phyloP scores from a whole-genome alignment of 2,113 vertebrate species.

The Crotalus horridus region DNA sequence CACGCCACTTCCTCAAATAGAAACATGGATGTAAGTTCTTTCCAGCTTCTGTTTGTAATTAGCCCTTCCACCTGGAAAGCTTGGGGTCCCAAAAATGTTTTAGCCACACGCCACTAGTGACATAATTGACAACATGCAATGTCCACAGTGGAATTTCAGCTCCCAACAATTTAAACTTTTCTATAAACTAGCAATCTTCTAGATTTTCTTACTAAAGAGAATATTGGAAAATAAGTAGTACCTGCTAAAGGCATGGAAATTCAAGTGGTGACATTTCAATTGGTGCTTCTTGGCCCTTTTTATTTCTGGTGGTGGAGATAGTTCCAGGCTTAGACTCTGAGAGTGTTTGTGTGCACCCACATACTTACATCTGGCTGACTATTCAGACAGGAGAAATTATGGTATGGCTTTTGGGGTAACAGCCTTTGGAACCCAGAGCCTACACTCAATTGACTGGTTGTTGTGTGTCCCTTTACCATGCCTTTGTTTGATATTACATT shows the following conservation, averaged over 20 bases:
- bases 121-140: background rate
- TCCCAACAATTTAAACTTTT: background rate
- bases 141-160: background rate
- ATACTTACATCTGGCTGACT: background rate
- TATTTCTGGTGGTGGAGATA: background rate
- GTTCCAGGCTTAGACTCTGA: background rate
- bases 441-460: too few relatives aligned
- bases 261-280: background rate
- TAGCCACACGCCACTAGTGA: background rate
- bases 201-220: background rate
- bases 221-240: background rate
- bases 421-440: too few relatives aligned
- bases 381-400: background rate
- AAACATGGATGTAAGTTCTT: constrained; percentile 72
- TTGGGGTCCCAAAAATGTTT: background rate
- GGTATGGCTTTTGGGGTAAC: too few relatives aligned
- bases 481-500: background rate
- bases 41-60: background rate
- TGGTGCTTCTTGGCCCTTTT: background rate
- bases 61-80: background rate
- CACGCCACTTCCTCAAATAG: constrained; percentile 29
- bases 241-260: background rate
- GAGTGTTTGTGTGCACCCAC: background rate
- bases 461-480: too few relatives aligned
- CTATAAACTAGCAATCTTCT: background rate